Conservation (phyloP, 2,888 invertebrate genomes). For the Subacronicta megacephala region DNA sequence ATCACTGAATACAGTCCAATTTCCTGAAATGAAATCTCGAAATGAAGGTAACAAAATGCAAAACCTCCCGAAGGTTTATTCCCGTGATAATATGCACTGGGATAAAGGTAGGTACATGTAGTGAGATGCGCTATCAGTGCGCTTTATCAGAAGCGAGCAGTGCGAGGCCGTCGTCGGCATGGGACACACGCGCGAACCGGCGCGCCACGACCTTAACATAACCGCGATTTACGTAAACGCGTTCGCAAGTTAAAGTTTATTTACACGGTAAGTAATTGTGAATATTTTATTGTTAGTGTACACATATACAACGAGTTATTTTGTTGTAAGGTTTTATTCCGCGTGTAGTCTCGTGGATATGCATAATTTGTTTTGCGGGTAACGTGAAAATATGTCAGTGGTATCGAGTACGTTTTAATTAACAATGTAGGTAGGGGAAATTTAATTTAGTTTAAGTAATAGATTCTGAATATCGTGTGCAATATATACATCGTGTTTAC, state of each 20-base stretch:
- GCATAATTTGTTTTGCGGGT: no score
- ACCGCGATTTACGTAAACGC: constrained; percentile 47
- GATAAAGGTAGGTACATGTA: constrained; percentile 32
- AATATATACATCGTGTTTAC: no score
- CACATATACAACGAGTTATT: background rate
- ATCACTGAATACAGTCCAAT: constrained; percentile 20
- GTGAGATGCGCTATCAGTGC: constrained; percentile 50
- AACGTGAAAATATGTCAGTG: no score
- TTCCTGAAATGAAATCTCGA: constrained; percentile 28
- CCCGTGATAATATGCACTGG: constrained; percentile 21
- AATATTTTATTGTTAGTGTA: background rate
- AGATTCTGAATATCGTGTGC: no score
- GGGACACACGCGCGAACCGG: constrained; percentile 62
- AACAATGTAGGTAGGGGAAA: no score
- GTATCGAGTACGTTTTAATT: no score
- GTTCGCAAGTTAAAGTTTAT: constrained; percentile 60
- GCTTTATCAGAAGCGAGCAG: constrained; percentile 58
- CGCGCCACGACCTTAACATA: constrained; percentile 33
- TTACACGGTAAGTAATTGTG: constrained; percentile 57
- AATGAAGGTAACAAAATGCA: constrained; percentile 29
- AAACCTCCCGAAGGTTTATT: constrained; percentile 24
- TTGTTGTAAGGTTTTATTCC: no score
- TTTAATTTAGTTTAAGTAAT: no score
- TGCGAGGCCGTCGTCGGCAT: constrained; percentile 59
- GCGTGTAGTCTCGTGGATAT: no score